These are phyloP conservation scores for Pseudolaguvia tuberculata DNA, from an alignment of 2,113 vertebrate genomes.

Conservation along the genomic window DNA sequence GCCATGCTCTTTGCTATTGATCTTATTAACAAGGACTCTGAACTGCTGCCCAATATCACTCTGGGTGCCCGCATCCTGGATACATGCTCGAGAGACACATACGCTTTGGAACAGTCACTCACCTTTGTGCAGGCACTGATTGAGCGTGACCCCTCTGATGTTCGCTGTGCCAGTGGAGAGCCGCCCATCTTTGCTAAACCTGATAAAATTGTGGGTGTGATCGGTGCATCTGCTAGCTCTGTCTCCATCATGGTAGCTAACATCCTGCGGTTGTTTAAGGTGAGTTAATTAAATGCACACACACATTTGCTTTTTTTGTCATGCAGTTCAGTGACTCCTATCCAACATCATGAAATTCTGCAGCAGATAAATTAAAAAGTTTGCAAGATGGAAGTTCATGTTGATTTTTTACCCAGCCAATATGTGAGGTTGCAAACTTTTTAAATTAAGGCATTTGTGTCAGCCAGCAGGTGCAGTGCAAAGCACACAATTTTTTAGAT, in stretches of 20 bases:
- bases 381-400: not conserved
- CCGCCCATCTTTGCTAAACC: constrained; percentile 90
- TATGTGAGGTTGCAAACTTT: not conserved
- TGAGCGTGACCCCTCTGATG: constrained; percentile 86
- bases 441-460: not conserved
- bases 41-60: constrained; percentile 88
- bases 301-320: not conserved
- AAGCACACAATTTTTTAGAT: not conserved
- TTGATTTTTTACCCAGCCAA: not conserved
- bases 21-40: constrained; percentile 94
- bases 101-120: constrained; percentile 87
- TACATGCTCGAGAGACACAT: constrained; percentile 93
- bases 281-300: constrained; percentile 57
- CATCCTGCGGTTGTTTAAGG: constrained; percentile 97
- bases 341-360: not conserved
- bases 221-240: constrained; percentile 92
- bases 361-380: not conserved
- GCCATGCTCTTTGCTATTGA: constrained; percentile 97
- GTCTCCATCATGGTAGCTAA: constrained; percentile 99
- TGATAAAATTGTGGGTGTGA: constrained; percentile 94
- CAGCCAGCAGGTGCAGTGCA: too few relatives aligned
- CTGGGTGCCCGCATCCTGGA: constrained; percentile 91
- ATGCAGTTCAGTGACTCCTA: not conserved
- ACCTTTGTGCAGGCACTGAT: constrained; percentile 95
- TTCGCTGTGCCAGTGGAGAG: constrained; percentile 90